Evolutionary conservation across 2,797 vertebrate species (phyloP).

Genomic region (Bradypus variegatus): DNA sequence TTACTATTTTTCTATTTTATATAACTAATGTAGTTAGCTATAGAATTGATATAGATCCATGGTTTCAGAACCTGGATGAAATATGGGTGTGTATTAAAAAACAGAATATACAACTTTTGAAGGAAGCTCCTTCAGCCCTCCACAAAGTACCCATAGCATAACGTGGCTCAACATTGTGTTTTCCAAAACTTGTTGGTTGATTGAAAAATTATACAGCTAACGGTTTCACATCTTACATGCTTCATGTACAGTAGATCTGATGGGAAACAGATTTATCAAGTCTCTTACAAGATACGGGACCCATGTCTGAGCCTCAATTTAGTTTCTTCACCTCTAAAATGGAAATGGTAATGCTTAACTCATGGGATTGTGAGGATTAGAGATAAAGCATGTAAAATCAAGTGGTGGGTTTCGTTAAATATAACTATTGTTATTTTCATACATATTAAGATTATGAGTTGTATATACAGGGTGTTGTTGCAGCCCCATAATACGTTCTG

Average conservation of each 20-base stretch:
- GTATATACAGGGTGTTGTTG: not conserved
- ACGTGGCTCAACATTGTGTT: not conserved
- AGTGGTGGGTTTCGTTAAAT: constrained; percentile 21
- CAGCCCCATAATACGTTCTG: not conserved
- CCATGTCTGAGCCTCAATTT: not conserved
- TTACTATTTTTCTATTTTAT: constrained; percentile 7
- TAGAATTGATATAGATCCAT: constrained; percentile 3
- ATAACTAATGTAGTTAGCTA: constrained; percentile 4
- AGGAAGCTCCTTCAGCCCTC: not conserved
- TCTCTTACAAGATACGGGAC: not conserved
- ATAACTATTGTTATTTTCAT: constrained; percentile 8
- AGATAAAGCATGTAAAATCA: not conserved
- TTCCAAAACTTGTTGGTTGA: constrained; percentile 10
- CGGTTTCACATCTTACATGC: not conserved
- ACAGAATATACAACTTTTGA: not conserved
- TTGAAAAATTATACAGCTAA: not conserved
- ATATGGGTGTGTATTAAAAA: constrained; percentile 25
- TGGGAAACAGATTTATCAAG: constrained; percentile 15
- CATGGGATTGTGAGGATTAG: not conserved
- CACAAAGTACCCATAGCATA: not conserved
- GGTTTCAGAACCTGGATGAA: constrained; percentile 15
- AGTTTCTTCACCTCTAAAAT: constrained; percentile 23
- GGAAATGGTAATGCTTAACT: not conserved
- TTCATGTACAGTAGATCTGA: constrained; percentile 1
- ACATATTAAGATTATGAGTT: not conserved